A percentile compares a stretch with the other conserved stretches of the same genome.
phyloP scores from a whole-genome alignment of 2,797 vertebrate genomes.

The Enteromius argenteus region DNA sequence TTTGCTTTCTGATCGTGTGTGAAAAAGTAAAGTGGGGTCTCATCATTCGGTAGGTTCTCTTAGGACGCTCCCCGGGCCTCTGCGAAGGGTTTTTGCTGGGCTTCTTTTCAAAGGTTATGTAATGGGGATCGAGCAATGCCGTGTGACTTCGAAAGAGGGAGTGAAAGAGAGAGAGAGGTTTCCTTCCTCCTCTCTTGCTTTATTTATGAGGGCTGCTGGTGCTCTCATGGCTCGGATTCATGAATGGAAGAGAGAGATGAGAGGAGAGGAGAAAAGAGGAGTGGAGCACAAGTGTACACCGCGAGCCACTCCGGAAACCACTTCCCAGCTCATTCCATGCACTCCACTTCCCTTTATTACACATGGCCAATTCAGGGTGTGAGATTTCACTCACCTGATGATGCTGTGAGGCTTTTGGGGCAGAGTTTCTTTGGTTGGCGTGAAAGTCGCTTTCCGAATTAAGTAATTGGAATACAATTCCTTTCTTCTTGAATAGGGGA shows the following conservation, averaged over 20 bases:
- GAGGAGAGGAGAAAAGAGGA: conserved; percentile 28
- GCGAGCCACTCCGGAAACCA: conserved; percentile 49
- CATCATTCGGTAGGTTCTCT: conserved; percentile 50
- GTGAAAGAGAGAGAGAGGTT: conserved; percentile 58
- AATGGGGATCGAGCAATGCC: conserved; percentile 71
- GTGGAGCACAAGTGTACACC: conserved; percentile 24
- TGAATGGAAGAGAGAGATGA: conserved; percentile 79
- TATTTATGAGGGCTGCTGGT: conserved; percentile 81
- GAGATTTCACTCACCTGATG: conserved; percentile 1
- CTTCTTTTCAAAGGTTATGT: conserved; percentile 63
- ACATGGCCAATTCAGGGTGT: conserved; percentile 32
- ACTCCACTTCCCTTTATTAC: conserved; percentile 33
- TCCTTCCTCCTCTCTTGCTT: conserved; percentile 69
- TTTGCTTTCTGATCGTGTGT: conserved; percentile 9
- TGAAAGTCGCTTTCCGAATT: neutral
- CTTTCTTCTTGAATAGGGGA: neutral
- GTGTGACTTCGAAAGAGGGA: conserved; percentile 72
- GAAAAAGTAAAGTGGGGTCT: conserved; percentile 22
- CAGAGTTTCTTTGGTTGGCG: neutral
- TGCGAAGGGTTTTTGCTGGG: conserved; percentile 70
- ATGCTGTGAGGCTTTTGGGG: neutral
- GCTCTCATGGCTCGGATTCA: conserved; percentile 80
- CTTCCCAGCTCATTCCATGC: conserved; percentile 36
- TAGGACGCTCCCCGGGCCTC: conserved; percentile 60
- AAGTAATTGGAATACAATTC: neutral